Base-by-base conservation (phyloP, 2,113 vertebrate species). In the Sylvia atricapilla region DNA sequence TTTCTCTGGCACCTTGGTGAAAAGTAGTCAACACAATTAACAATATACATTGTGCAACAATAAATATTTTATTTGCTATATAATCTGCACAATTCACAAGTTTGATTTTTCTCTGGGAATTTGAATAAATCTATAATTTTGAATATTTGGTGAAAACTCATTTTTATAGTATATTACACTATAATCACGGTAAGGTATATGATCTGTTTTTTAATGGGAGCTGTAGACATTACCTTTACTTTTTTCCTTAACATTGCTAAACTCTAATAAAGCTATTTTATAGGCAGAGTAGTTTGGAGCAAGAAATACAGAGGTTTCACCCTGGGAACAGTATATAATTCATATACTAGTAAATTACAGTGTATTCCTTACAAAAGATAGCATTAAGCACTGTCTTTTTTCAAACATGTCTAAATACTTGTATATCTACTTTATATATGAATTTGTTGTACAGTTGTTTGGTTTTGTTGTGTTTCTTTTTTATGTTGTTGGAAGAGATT, bases 1-100 rank as follows among this genome's bases (percentile, higher is more conserved):
- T 97, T 98, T 95, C 89, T n/a, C 72, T 95, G 96, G 82, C 88
- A 97, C 93, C 93, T 95, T 91, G 44, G 86, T 94, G 90, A 98
- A 97, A 90, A 97, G 91, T 79, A 97, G 96, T 95, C 95, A 95
- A 96, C 87, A 90, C 78, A 89, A 96, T 92, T 96, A 98, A 95
- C 90, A 97, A 94, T 95, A 92, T 74, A 96, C 63, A 83, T 95
- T 86, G 93, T 88, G 82, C 85, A 94, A 92, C 88, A 87, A 96
- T 96, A 97, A 97, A 97, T 97, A 98, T 98, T 98, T 98, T 95
- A 97, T 95, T 96, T 63, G 91, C 47, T 95, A 91, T 97, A 94
- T 96, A 96, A 97, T 96, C 95, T 94, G 67, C 69, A 78, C 79
- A 93, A 95, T 97, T 97, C 97, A 92, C 86, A 97, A 95, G 88